Base-by-base conservation (phyloP, 2,888 invertebrate genomes). In the Lagria hirta region DNA sequence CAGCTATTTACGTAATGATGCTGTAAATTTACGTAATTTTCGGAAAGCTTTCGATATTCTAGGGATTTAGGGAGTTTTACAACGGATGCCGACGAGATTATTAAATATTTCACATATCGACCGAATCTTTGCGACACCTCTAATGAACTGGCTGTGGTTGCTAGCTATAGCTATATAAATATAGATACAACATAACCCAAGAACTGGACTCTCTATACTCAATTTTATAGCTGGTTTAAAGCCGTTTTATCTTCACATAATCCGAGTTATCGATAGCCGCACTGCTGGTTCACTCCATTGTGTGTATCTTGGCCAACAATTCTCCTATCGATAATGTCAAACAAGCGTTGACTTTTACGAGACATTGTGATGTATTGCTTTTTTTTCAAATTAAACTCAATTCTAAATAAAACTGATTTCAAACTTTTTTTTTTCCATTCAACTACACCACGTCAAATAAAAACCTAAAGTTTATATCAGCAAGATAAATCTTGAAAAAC, bases 1-100 rank as follows among this genome's bases (percentile, higher is more conserved):
- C 49, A 41, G 57, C 62, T 63, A 65, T 67, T 66, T 65, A 62
- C 61, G 60, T 66, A 67, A 67, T 66, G 66, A 63, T 57, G 64
- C 64, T 64, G 63, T 66, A 67, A 67, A 67, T 66, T 65, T 55
- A 53, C 54, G 58, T 61, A 64, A 64, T 64, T 64, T 56, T 57
- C 58, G 58, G 56, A n/a, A 47, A 51, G 27, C 35, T 16, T 33
- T 15, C 35, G 30, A 28, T 45, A 36, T 40, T 43, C 34, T 18
- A 30, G 38, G 45, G 51, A 46, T 46, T 46, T 32, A 24, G 26
- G 23, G 24, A 42, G 32, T 41, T 46, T 45, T 46, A 27, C 17
- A 32, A 14, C 21, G 35, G 27, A 36, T 32, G 22, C 27, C 28
- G 29, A 30, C 33, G 34, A 28, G 13, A 22, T 43, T 43, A 43